Conservation (phyloP, 2,888 invertebrate species). For the Dendrolimus pini region DNA sequence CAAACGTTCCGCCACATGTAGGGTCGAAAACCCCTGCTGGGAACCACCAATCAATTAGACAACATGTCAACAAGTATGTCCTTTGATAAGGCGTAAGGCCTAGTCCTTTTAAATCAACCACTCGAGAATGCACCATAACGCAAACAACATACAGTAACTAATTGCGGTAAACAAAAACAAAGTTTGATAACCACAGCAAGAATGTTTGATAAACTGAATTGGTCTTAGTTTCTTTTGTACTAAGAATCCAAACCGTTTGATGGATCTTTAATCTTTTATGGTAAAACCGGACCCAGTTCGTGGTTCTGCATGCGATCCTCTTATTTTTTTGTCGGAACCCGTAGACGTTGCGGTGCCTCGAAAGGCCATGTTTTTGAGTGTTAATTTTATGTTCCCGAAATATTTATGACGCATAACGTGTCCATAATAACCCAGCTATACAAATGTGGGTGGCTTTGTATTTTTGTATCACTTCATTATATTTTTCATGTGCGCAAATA, state of each 20-base stretch:
- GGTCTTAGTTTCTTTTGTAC: slow-evolving; percentile 21
- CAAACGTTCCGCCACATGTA: slow-evolving; percentile 67
- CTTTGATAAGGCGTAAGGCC: slow-evolving; percentile 60
- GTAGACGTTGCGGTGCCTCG: slow-evolving; percentile 74
- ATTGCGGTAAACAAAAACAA: slow-evolving; percentile 33
- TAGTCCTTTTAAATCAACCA: slow-evolving; percentile 28
- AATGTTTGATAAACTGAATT: slow-evolving; percentile 14
- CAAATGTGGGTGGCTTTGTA: slow-evolving; percentile 72
- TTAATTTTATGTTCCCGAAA: slow-evolving; percentile 76
- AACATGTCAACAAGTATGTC: slow-evolving; percentile 76
- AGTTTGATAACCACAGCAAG: slow-evolving; percentile 26
- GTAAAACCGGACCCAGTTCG: slow-evolving; percentile 35
- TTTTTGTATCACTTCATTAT: slow-evolving; percentile 69
- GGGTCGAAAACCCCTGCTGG: slow-evolving; percentile 63
- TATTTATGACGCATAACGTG: slow-evolving; percentile 75
- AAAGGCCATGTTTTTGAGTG: slow-evolving; percentile 72
- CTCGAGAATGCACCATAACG: slow-evolving; percentile 54
- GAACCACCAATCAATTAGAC: slow-evolving; percentile 76
- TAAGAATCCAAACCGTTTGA: slow-evolving; percentile 16
- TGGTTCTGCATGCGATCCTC: slow-evolving; percentile 65
- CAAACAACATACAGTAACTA: slow-evolving; percentile 47
- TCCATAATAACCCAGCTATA: slow-evolving; percentile 67
- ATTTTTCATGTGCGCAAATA: slow-evolving; percentile 12
- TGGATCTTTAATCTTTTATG: slow-evolving; percentile 26
- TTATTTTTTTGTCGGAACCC: slow-evolving; percentile 59